Percentiles rank a stretch among this genome's conserved stretches.
Evolutionary conservation across 2,797 vertebrate species (phyloP).

Genomic region (Halcyon smyrnensis): DNA sequence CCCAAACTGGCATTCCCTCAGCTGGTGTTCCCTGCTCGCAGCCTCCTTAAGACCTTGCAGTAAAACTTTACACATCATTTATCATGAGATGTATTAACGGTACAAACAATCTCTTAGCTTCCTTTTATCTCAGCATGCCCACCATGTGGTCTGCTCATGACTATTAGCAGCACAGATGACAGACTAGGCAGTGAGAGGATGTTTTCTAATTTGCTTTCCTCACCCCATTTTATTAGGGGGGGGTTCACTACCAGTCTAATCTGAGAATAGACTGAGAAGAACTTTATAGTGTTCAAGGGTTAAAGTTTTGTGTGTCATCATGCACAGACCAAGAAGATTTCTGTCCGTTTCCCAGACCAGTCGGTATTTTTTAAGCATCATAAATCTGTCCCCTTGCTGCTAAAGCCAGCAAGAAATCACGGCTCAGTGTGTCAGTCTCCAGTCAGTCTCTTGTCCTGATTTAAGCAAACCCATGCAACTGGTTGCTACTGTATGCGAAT

Average conservation of each 20-base stretch:
- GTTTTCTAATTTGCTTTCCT: conserved; percentile 43
- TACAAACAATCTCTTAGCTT: conserved; percentile 64
- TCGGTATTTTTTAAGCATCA: neutral
- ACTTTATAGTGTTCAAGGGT: neutral
- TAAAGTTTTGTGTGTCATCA: conserved; percentile 8
- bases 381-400: conserved; percentile 32
- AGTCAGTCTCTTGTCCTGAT: conserved; percentile 38
- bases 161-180: conserved; percentile 58
- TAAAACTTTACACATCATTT: conserved; percentile 63
- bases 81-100: conserved; percentile 56
- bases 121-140: conserved; percentile 66
- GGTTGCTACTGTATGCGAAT: conserved; percentile 50
- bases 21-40: neutral
- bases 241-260: neutral
- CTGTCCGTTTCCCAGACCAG: conserved; percentile 43
- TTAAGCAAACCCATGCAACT: conserved; percentile 50
- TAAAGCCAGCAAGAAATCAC: conserved; percentile 36
- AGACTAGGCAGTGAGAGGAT: conserved; percentile 20
- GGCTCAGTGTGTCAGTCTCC: neutral
- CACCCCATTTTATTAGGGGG: neutral
- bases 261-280: neutral
- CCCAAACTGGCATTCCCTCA: neutral
- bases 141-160: conserved; percentile 53
- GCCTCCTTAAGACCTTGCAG: conserved; percentile 12
- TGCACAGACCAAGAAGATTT: conserved; percentile 39